Percentiles rank a stretch among this genome's conserved stretches.
Evolutionary conservation across 2,113 vertebrate species (phyloP).

Genomic region (Brachirus orientalis): DNA sequence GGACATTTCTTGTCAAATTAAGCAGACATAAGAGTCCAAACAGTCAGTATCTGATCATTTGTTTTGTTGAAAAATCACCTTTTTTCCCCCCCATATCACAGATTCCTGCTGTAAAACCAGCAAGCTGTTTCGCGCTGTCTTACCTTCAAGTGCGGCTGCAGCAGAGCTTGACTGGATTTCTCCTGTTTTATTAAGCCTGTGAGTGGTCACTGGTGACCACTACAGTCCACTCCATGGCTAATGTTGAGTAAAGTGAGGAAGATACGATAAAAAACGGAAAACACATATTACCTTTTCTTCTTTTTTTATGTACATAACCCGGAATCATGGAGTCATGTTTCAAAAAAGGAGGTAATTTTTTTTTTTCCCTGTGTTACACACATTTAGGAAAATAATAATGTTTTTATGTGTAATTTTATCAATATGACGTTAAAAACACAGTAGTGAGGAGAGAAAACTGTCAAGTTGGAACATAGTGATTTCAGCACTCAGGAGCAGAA

Average conservation of each 20-base stretch:
- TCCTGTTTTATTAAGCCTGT: constrained; percentile 38
- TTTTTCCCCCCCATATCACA: constrained; percentile 4
- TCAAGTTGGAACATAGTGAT: constrained; percentile 63
- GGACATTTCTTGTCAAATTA: constrained; percentile 6
- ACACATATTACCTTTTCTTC: not conserved
- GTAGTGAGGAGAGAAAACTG: constrained; percentile 20
- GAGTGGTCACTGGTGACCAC: constrained; percentile 43
- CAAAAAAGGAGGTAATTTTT: constrained; percentile 20
- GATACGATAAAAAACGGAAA: constrained; percentile 9
- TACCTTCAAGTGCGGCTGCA: constrained; percentile 25
- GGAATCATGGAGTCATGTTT: constrained; percentile 27
- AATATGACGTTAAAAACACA: constrained; percentile 14
- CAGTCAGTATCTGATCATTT: constrained; percentile 4
- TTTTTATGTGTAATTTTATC: constrained; percentile 45
- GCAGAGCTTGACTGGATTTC: constrained; percentile 49
- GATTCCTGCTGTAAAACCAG: constrained; percentile 6
- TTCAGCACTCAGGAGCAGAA: constrained; percentile 55
- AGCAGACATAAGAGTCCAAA: constrained; percentile 28
- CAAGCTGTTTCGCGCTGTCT: constrained; percentile 40
- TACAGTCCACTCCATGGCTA: constrained; percentile 25
- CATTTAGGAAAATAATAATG: constrained; percentile 52
- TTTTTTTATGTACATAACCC: not conserved
- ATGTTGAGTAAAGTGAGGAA: constrained; percentile 17
- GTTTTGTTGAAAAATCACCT: not conserved
- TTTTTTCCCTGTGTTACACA: constrained; percentile 35